Conservation (phyloP, 2,888 invertebrate genomes). For the Aquatica leii region DNA sequence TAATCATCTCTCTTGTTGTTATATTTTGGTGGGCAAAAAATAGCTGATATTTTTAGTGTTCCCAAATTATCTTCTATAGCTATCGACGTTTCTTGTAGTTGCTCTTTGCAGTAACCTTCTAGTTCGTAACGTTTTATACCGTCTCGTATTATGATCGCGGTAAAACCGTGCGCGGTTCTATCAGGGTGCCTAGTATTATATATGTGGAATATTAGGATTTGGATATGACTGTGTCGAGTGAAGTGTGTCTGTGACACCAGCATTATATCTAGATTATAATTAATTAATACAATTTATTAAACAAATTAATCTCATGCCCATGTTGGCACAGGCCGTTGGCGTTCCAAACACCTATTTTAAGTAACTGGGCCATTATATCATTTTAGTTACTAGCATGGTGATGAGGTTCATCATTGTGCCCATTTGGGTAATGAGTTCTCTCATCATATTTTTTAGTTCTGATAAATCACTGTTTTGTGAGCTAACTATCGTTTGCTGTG, state of each 20-base stretch:
- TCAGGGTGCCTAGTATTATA: slow-evolving; percentile 9
- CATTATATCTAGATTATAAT: slow-evolving; percentile 14
- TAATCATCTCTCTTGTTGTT: background rate
- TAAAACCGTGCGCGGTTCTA: slow-evolving; percentile 1
- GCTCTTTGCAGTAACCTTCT: background rate
- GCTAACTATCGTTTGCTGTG: background rate
- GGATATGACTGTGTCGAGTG: background rate
- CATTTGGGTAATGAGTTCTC: too few relatives aligned
- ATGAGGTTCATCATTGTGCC: too few relatives aligned
- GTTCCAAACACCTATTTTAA: too few relatives aligned
- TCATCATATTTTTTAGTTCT: background rate
- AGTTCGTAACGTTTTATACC: slow-evolving; percentile 1
- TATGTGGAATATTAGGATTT: background rate
- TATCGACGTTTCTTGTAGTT: background rate
- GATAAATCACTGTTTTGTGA: background rate
- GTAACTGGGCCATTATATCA: too few relatives aligned
- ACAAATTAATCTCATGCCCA: background rate
- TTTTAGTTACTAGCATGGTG: too few relatives aligned
- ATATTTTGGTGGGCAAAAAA: background rate
- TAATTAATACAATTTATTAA: too few relatives aligned
- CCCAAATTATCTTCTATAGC: background rate
- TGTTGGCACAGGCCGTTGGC: too few relatives aligned
- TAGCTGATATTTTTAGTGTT: background rate
- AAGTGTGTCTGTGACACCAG: slow-evolving; percentile 7
- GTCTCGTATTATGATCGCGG: background rate